Percentiles rank a stretch among this genome's conserved stretches.
These are phyloP conservation scores for Micromys minutus DNA, from an alignment of 2,113 vertebrate species.

Conservation along the genomic window DNA sequence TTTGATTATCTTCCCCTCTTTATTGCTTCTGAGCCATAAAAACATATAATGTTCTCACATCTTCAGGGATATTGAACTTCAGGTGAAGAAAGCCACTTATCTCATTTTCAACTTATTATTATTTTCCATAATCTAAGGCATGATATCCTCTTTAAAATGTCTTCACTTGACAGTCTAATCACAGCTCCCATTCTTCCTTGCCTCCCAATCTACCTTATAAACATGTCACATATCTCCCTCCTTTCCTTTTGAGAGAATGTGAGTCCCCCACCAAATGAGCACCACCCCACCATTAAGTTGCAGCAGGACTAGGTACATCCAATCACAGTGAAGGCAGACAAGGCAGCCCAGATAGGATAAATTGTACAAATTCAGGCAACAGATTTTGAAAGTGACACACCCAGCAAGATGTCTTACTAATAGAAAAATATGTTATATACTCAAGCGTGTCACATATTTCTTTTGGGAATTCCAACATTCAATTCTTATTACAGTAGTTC, in stretches of 20 bases:
- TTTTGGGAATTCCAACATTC: not conserved
- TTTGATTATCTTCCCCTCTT: not conserved
- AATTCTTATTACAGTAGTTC: not conserved
- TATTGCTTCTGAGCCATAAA: not conserved
- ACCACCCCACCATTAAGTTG: too few relatives aligned
- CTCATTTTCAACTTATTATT: not conserved
- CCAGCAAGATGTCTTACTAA: not conserved
- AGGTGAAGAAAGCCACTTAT: not conserved
- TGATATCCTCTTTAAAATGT: not conserved
- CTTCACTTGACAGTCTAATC: too few relatives aligned
- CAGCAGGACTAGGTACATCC: too few relatives aligned
- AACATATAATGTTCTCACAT: not conserved
- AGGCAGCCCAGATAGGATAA: too few relatives aligned
- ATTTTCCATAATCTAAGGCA: not conserved
- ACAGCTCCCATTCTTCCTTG: too few relatives aligned
- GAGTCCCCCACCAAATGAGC: too few relatives aligned
- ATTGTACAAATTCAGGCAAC: too few relatives aligned
- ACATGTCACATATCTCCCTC: fast-evolving
- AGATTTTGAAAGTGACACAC: too few relatives aligned
- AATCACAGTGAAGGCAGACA: too few relatives aligned
- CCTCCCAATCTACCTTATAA: too few relatives aligned
- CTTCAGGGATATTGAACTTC: not conserved
- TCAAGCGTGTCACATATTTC: not conserved
- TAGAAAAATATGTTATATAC: not conserved
- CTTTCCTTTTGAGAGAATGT: too few relatives aligned